These are phyloP conservation scores for Coelopa frigida DNA, from an alignment of 1,140 invertebrate genomes.

Conservation along the genomic window DNA sequence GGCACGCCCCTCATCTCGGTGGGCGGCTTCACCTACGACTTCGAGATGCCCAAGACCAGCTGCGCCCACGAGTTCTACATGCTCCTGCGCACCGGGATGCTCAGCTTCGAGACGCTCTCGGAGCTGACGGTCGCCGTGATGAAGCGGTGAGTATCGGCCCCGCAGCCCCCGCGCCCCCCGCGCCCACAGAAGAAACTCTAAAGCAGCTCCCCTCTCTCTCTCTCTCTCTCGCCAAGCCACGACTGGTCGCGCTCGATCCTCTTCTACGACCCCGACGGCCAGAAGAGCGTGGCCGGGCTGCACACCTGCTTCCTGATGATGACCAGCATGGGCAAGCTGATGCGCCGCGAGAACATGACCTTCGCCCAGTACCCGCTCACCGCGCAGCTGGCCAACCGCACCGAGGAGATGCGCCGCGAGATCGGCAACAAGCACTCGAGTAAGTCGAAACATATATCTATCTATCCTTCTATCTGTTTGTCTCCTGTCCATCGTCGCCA, in stretches of 20 bases:
- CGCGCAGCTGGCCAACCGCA: constrained; percentile 26
- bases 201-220: background rate
- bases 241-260: constrained; percentile 47
- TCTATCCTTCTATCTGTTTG: no score
- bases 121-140: constrained; percentile 62
- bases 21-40: constrained; percentile 70
- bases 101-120: constrained; percentile 63
- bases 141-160: constrained; percentile 51
- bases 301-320: constrained; percentile 45
- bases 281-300: constrained; percentile 43
- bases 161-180: background rate
- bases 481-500: no score
- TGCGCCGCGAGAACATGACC: constrained; percentile 40
- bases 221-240: constrained; percentile 35
- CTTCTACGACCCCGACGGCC: constrained; percentile 48
- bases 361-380: constrained; percentile 38
- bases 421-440: constrained; percentile 48
- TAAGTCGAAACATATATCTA: constrained; percentile 33
- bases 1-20: constrained; percentile 68
- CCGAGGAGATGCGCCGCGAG: constrained; percentile 44
- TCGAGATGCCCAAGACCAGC: constrained; percentile 59
- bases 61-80: constrained; percentile 70
- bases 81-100: constrained; percentile 59
- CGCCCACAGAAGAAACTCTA: background rate
- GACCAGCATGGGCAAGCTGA: constrained; percentile 41